Percentiles rank a stretch among this genome's conserved stretches.
These are phyloP conservation scores for Paguma larvata DNA, from an alignment of 2,797 vertebrate genomes.

Conservation along the genomic window DNA sequence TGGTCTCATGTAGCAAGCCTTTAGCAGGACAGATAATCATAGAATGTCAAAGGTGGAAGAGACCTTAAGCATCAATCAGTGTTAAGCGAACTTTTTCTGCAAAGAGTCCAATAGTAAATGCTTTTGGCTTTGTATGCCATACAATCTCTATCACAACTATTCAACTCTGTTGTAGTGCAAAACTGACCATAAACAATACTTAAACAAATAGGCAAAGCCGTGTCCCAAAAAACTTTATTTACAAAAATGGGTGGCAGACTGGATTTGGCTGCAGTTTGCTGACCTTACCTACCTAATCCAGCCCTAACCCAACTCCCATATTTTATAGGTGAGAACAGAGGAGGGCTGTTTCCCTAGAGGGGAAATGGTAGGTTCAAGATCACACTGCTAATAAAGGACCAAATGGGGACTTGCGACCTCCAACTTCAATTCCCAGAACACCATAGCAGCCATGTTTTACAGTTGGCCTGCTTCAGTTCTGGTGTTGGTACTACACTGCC, in stretches of 20 bases:
- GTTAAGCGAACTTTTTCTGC: not conserved
- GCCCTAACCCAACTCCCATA: not conserved
- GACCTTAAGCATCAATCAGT: not conserved
- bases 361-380: not conserved
- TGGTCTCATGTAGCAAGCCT: not conserved
- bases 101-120: not conserved
- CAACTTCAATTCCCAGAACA: slow-evolving; percentile 7
- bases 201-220: not conserved
- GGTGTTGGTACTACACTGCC: not conserved
- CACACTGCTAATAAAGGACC: not conserved
- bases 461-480: not conserved
- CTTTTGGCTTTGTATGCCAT: not conserved
- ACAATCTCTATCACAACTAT: not conserved
- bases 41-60: slow-evolving; percentile 5
- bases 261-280: slow-evolving; percentile 27
- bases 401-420: not conserved
- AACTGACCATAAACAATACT: not conserved
- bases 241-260: not conserved
- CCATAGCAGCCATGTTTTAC: not conserved
- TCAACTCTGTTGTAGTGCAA: not conserved
- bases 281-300: not conserved
- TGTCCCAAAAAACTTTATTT: slow-evolving; percentile 34
- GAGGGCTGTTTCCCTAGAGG: not conserved
- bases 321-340: slow-evolving; percentile 7
- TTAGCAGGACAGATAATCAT: not conserved